Base-by-base conservation (phyloP, 1,140 invertebrate species). In the Drosophila cardini region DNA sequence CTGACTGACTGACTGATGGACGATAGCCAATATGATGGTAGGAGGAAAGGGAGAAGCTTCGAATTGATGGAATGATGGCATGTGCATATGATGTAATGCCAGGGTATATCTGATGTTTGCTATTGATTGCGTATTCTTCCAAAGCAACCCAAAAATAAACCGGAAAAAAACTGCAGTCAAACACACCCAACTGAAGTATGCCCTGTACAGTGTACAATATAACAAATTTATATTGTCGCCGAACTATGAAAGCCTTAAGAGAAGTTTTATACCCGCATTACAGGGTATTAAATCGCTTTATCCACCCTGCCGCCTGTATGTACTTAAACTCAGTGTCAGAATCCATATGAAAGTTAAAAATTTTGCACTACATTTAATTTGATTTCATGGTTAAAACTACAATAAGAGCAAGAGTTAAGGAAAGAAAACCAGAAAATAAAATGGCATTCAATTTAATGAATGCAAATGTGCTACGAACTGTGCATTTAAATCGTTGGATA, bases 401-500 rank as follows among this genome's bases (percentile, higher is more conserved):
- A 55, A 18, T 11, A 32, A 45, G 1, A 10, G 6, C 3, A 15
- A 8, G 34, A 53, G 11, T 4, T 3, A 10, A 26, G 26, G 5
- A 16, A 26, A 46, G 1, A 3, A 43, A 45, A 45, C 11, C 16
- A 48, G 42, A 40, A 70, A 40, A 62, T 52, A 9, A 46, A 58
- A 63, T 50, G 4, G 45, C 58, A 67, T 83, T 82, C 70, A 62
- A 56, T 67, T 74, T 80, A 45, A 78, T 76, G 57, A 87, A 89
- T 89, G 83, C 84, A 87, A 87, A 89, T 87, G 89, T 85, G 67
- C 70, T 84, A 84, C 62, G 76, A 75, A 40, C 58, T 67, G 32
- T 62, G 67, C 58, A 53, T 65, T 55, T n/a, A 77, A 77, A 77
- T 77, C 72, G 62, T 78, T 61, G 21, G 2, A 0, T 26, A 26